Evolutionary conservation across 2,113 vertebrate genomes (phyloP), one percentile per base, ranked within the genome.

Genomic region (Tychaedon coryphoeus): DNA sequence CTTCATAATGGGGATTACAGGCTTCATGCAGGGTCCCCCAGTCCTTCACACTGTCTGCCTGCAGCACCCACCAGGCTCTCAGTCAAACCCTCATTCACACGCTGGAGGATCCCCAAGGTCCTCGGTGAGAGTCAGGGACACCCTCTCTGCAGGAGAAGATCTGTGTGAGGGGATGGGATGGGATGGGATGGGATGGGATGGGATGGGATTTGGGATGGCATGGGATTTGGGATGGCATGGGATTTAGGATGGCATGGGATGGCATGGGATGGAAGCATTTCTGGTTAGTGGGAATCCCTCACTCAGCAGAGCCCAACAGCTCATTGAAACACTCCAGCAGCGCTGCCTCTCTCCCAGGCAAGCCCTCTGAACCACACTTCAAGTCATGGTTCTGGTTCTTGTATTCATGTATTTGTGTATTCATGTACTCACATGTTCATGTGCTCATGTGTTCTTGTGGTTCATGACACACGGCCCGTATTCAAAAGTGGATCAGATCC

Each of bases 21-120:
- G 20, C 36, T 76, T 87, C 19, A 5, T 7, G 4, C 8, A 5
- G 48, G 24, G 8, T 57, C 15, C 14, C 25, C 29, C 23, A 56
- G 10, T 14, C 19, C 78, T 34, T 57, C 14, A 12, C 9, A 15
- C 28, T 1, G 0, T 7, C 40, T 34, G 16, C 48, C 69, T 29
- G 57, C 64, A 65, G 51, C 29, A 47, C 17, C 29, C 4, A 4
- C 15, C 26, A 45, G 4, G 9, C 38, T 33, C 6, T 40, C 14
- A 31, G 16, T 31, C 34, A 57, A 24, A 56, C 10, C 19, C 70
- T 24, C 51, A 29, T 23, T 10, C 45, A 33, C 43, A 4, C 1
- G 8, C 53, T 58, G 53, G 26, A 42, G 36, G 4, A 25, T 26
- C 31, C 36, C 33, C 2, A 1, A 28, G n/a, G 29, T 22, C 34